Base-by-base conservation (phyloP, 2,113 vertebrate genomes). In the Mormyrus lacerda region DNA sequence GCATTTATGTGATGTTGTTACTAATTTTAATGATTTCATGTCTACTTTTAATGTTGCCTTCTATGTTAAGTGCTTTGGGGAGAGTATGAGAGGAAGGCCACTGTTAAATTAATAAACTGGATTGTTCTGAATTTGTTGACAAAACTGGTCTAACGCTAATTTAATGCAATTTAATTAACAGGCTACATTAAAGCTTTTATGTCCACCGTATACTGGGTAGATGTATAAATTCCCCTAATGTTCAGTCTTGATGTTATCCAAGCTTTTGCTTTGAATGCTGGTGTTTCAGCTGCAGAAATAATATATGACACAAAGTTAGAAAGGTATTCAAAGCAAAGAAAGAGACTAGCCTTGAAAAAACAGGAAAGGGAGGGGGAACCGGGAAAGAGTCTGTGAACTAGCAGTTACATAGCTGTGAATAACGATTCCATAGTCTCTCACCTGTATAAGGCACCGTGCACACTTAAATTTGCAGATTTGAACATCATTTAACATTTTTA, bases 321-420 rank as follows among this genome's bases (percentile, higher is more conserved):
- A 50, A 85, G 83, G 19, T 27, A n/a, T 79, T 31, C 44, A 85
- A 50, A 85, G 83, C 47, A 50, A n/a, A 85, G 45, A 85, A 85
- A 47, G 83, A 47, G 44, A n/a, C 47, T 85, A 45, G 83, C 83
- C 83, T 85, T 85, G 83, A 50, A 27, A 50, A 85, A 50, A 85
- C 83, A 85, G 24, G 44, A 47, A 27, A 5, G 24, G 83, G 44
- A 85, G 83, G 83, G 39, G 11, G 10, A 48, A 85, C 9, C 3
- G 47, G 44, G 45, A 27, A 45, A 24, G n/a, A 31, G 42, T 13
- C 44, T 24, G 45, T 10, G 7, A 48, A 15, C 83, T 50, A 85
- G 83, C 42, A 45, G 44, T 8, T 44, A n/a, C 44, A 47, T 47
- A 24, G 42, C 19, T 84, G 39, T 79, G 73, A 79, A 79, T 42